phyloP scores from a whole-genome alignment of 2,113 vertebrate species.

The Cyprinus carpio region DNA sequence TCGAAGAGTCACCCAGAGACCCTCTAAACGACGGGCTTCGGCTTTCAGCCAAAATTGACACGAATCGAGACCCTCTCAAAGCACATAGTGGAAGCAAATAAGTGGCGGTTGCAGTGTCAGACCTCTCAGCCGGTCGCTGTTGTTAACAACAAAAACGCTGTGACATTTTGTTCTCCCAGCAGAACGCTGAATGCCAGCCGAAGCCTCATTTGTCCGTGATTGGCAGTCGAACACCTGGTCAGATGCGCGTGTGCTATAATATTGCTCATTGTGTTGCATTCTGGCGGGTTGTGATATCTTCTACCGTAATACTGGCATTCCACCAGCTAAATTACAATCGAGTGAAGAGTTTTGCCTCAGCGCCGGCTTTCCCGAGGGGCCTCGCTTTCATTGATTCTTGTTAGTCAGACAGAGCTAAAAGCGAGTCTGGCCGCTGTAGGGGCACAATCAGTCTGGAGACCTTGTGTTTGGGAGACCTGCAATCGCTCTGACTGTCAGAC shows the following conservation, averaged over 20 bases:
- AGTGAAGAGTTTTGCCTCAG: neutral
- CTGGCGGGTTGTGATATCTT: neutral
- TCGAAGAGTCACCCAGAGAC: neutral
- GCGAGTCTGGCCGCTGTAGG: neutral
- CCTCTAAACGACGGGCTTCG: neutral
- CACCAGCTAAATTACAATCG: neutral
- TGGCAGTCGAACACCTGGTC: slow-evolving; percentile 19
- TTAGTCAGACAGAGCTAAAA: neutral
- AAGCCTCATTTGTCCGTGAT: slow-evolving; percentile 18
- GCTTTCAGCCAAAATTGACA: neutral
- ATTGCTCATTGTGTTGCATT: too few species aligned
- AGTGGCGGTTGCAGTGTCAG: slow-evolving; percentile 12
- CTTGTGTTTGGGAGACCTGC: neutral
- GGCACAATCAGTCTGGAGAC: neutral
- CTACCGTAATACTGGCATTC: neutral
- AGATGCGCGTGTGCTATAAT: neutral
- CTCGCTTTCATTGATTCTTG: slow-evolving; percentile 25
- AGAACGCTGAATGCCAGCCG: neutral
- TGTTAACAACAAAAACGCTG: slow-evolving; percentile 3
- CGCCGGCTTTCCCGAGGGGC: neutral
- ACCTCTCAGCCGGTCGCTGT: neutral
- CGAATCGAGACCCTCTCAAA: slow-evolving; percentile 1
- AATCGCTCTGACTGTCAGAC: neutral
- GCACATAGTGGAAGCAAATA: slow-evolving; percentile 1
- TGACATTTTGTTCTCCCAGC: neutral